These are phyloP conservation scores for Tragelaphus scriptus DNA, from an alignment of 2,113 vertebrate species.

Conservation along the genomic window DNA sequence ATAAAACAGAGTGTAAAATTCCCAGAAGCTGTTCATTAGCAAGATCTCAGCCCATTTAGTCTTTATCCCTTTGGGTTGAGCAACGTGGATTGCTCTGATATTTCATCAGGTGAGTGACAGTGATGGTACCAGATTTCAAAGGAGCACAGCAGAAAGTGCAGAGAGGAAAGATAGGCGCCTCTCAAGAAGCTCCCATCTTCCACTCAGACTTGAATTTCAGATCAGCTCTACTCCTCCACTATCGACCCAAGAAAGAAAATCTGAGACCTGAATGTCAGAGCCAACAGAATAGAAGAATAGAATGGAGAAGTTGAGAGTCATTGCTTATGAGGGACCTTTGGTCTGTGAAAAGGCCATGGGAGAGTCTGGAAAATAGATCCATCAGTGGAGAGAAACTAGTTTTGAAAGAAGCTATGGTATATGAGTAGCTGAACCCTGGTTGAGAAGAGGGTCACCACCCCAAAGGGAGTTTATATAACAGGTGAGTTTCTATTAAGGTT, in stretches of 20 bases:
- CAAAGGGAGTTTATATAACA: not conserved
- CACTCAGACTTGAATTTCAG: not conserved
- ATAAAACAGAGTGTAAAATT: no score
- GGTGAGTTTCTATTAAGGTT: not conserved
- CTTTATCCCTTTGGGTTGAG: not conserved
- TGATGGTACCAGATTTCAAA: not conserved
- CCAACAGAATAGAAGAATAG: not conserved
- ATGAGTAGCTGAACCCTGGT: not conserved
- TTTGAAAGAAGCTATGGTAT: not conserved
- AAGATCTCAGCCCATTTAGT: no score
- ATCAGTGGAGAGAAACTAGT: not conserved
- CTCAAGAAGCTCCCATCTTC: not conserved
- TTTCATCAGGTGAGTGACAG: not conserved
- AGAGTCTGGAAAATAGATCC: not conserved
- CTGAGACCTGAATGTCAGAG: not conserved
- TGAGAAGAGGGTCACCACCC: not conserved
- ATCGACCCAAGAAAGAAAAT: not conserved
- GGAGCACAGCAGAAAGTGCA: not conserved
- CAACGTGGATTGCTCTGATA: not conserved
- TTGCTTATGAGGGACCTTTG: not conserved
- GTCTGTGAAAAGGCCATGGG: not conserved
- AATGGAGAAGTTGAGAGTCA: not conserved
- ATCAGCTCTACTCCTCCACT: not conserved
- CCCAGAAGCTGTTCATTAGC: no score
- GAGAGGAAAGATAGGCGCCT: not conserved